Evolutionary conservation across 2,888 invertebrate species (phyloP).

Genomic region (Melanostoma mellinum): DNA sequence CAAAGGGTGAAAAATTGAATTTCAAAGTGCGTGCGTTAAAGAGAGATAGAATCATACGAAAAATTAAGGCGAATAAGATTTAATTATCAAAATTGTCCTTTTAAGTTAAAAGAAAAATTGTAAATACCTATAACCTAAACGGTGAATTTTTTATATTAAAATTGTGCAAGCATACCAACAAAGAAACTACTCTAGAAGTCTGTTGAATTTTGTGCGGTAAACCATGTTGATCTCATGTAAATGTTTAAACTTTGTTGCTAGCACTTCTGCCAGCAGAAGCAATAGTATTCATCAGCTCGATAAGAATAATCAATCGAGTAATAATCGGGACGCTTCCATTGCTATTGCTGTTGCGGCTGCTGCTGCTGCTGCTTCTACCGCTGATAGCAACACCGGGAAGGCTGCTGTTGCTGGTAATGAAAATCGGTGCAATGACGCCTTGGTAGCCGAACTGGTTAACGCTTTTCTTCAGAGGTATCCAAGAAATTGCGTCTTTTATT

Average conservation of each 20-base stretch:
- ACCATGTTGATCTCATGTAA: constrained; percentile 85
- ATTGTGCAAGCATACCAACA: no score
- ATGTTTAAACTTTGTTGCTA: constrained; percentile 86
- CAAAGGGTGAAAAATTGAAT: constrained; percentile 53
- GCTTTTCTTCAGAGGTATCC: constrained; percentile 76
- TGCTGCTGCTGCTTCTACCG: neutral
- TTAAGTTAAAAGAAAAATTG: neutral
- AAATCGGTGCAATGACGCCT: constrained; percentile 56
- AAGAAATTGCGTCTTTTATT: constrained; percentile 76
- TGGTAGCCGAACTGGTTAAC: constrained; percentile 74
- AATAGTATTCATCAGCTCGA: constrained; percentile 52
- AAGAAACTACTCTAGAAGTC: neutral
- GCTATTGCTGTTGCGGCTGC: constrained; percentile 1
- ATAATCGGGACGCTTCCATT: constrained; percentile 27
- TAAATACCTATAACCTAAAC: no score
- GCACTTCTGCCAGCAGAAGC: constrained; percentile 71
- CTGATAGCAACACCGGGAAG: constrained; percentile 17
- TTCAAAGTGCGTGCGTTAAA: constrained; percentile 43
- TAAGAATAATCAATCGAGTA: constrained; percentile 65
- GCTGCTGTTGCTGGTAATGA: constrained; percentile 17
- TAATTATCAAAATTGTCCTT: constrained; percentile 26
- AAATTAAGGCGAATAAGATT: constrained; percentile 45
- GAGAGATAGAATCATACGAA: constrained; percentile 32
- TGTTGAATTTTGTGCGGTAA: constrained; percentile 8
- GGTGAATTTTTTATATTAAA: no score